phyloP scores from a whole-genome alignment of 2,797 vertebrate species.

The Discoglossus pictus region DNA sequence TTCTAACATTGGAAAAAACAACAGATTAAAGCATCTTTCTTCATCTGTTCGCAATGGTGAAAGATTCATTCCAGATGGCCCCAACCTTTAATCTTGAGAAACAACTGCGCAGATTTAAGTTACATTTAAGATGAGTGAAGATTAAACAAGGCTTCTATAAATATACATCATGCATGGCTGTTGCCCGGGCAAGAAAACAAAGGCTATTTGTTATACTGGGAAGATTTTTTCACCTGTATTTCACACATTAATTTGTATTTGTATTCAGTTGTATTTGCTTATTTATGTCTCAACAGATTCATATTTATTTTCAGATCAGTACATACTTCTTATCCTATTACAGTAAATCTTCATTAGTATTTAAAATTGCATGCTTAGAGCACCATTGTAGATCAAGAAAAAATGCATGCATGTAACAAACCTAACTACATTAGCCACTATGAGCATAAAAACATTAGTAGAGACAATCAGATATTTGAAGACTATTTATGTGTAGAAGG shows the following conservation, averaged over 20 bases:
- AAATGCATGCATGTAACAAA: too few relatives aligned
- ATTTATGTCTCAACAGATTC: not conserved
- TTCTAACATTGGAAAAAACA: constrained; percentile 2
- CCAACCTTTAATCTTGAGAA: constrained; percentile 52
- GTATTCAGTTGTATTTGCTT: not conserved
- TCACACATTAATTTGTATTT: not conserved
- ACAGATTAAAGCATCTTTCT: constrained; percentile 17
- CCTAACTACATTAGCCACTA: too few relatives aligned
- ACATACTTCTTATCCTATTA: too few relatives aligned
- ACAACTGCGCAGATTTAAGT: constrained; percentile 23
- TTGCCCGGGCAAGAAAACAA: constrained; percentile 27
- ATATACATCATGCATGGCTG: constrained; percentile 16
- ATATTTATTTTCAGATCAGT: constrained; percentile 10
- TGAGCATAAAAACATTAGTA: too few relatives aligned
- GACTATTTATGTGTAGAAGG: too few relatives aligned
- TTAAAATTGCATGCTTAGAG: too few relatives aligned
- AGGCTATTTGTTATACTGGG: constrained; percentile 3
- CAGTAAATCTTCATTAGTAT: too few relatives aligned
- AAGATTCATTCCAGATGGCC: constrained; percentile 32
- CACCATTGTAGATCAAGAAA: too few relatives aligned
- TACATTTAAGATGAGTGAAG: constrained; percentile 39
- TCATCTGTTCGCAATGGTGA: constrained; percentile 37
- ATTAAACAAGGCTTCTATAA: constrained; percentile 41
- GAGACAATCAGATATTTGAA: too few relatives aligned
- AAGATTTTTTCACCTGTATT: not conserved